Evolutionary conservation across 1,140 invertebrate genomes (phyloP).

Genomic region (Trachelipus rathkii): DNA sequence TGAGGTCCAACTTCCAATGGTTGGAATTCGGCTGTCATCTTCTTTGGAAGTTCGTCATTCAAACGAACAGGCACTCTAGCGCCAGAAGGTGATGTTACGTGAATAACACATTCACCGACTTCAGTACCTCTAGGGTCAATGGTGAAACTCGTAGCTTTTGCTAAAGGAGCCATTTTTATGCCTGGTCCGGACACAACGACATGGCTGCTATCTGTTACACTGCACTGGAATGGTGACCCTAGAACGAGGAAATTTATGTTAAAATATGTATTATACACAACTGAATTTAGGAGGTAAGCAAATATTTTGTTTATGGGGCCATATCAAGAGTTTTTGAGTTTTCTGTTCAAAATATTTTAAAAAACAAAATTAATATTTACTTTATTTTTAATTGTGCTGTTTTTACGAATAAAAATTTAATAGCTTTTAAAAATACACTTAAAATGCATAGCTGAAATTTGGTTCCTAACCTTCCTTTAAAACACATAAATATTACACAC

Average conservation of each 20-base stretch:
- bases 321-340: too few species aligned
- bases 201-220: slow-evolving; percentile 61
- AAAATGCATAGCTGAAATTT: too few species aligned
- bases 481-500: too few species aligned
- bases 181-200: slow-evolving; percentile 59
- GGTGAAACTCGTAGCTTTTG: slow-evolving; percentile 57
- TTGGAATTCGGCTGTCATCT: slow-evolving; percentile 69
- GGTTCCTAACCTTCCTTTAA: too few species aligned
- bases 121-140: slow-evolving; percentile 59
- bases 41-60: slow-evolving; percentile 58
- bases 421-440: too few species aligned
- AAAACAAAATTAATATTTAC: too few species aligned
- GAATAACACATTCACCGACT: slow-evolving; percentile 59
- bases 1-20: slow-evolving; percentile 81
- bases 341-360: too few species aligned
- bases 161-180: slow-evolving; percentile 61
- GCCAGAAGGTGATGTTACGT: slow-evolving; percentile 70
- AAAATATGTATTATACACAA: too few species aligned
- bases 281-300: too few species aligned
- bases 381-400: too few species aligned
- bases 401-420: too few species aligned
- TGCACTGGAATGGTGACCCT: slow-evolving; percentile 83
- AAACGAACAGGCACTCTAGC: slow-evolving; percentile 65
- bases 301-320: too few species aligned
- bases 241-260: slow-evolving; percentile 27